These are phyloP conservation scores for Eristalis pertinax DNA, from an alignment of 2,888 invertebrate species.

Conservation along the genomic window DNA sequence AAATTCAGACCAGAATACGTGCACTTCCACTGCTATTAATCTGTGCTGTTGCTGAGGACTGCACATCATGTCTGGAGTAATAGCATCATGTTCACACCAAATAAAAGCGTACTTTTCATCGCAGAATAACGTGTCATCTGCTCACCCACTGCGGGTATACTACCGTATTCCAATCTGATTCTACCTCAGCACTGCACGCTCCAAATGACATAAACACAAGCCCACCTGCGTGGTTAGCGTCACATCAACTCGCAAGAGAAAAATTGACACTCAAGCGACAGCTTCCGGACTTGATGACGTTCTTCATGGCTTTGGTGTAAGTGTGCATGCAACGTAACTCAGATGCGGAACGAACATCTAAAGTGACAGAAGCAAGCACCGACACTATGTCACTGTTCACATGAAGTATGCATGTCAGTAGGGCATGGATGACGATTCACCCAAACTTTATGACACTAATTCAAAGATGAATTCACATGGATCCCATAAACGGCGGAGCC, in stretches of 20 bases:
- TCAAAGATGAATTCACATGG: not conserved
- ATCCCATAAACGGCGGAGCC: not conserved
- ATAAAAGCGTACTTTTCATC: not conserved
- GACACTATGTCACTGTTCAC: conserved; percentile 3
- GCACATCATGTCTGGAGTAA: not conserved
- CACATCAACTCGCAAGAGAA: conserved; percentile 19
- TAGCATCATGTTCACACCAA: not conserved
- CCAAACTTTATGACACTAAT: conserved; percentile 20
- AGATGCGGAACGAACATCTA: conserved; percentile 23
- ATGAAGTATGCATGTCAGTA: not conserved
- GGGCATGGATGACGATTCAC: conserved; percentile 1
- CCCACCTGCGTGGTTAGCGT: conserved; percentile 12
- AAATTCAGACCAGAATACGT: not conserved
- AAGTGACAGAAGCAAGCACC: not conserved
- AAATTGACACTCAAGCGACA: conserved; percentile 46
- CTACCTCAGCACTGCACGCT: conserved; percentile 30
- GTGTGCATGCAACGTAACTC: conserved; percentile 23
- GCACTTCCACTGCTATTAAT: not conserved
- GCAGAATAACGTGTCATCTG: conserved; percentile 1
- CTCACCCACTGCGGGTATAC: not conserved
- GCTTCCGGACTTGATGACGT: not conserved
- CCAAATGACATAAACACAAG: conserved; percentile 5
- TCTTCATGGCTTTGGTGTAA: conserved; percentile 2
- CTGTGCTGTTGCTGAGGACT: too few relatives aligned
- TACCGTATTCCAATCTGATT: conserved; percentile 24